Base-by-base conservation (phyloP, 2,113 vertebrate species). In the Scomber colias region DNA sequence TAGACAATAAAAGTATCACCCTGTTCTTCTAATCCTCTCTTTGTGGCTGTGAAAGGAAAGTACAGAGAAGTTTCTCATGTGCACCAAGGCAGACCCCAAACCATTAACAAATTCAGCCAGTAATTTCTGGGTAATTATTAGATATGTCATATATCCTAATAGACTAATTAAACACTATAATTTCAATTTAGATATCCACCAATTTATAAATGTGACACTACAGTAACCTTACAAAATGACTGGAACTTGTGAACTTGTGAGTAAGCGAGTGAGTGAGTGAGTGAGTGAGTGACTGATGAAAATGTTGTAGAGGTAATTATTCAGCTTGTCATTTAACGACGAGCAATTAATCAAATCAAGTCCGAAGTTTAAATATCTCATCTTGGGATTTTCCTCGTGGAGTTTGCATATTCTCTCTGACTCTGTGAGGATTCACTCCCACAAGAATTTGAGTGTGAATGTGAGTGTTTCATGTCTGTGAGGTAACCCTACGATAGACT, bases 51-150 rank as follows among this genome's bases (percentile, higher is more conserved):
- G 19, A 69, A 12, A 69, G 46, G 17, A 44, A 57, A 57, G 17
- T n/a, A 27, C 13, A 31, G 30, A 54, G 3, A n/a, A 12, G 48
- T 67, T 72, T 72, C 35, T 64, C 40, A 21, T 27, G 44, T 11
- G 30, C 46, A 27, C 7, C n/a, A 11, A 56, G 72, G 27, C 21
- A 65, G 11, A 65, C 15, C 5, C 16, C 11, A 67, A 31, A 31
- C 19, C 35, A 60, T 61, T 61, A 72, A 64, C 40, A 69, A 30
- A 71, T 54, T 65, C 61, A 71, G 11, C 30, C 21, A 48, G 21
- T 78, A 71, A 79, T 76, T 65, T 80, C 60, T 55, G 12, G 15
- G 16, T 62, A 57, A 66, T 75, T 50, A 78, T 66, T 72, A 55
- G 54, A 74, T 82, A 48, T 63, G 57, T 70, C 53, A 68, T 79